Evolutionary conservation across 2,113 vertebrate genomes (phyloP), one percentile per base, ranked within the genome.

Genomic region (Phainopepla nitens): DNA sequence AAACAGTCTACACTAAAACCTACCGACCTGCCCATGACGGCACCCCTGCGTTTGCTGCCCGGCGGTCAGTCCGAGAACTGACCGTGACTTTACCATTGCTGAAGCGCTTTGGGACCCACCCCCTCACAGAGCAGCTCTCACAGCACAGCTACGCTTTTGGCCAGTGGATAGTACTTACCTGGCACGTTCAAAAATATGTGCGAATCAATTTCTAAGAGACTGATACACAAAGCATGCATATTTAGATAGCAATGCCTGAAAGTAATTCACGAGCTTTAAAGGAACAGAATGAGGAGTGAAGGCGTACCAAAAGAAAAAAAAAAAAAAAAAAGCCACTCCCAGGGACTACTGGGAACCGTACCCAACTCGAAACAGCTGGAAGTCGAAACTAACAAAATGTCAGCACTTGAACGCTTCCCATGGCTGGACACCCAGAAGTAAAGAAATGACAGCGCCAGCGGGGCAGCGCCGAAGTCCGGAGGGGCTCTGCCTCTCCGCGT

Each of bases 101-200:
- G 28, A 35, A n/a, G 5, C 36, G n/a, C 64, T 65, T 11, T 17
- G 17, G 10, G 24, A 83, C 10, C 15, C 53, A 54, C 8, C 11
- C 2, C 1, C 41, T 22, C 31, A 6, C 4, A 35, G 0, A 18
- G 13, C 33, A 22, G 6, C 5, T 47, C 24, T 13, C 35, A 51
- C 15, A 13, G 53, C 23, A 11, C 2, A 1, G 62, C 47, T 35
- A 11, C 3, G 0, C 1, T 1, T 1, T 27, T 2, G 11, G 7
- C 28, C 47, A n/a, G 7, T 4, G 14, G 47, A 23, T 0, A 35
- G 12, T 0, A 35, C 10, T 36, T 21, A 33, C 0, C 22, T 2
- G 5, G 13, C 4, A 24, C 2, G 10, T 7, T 51, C 58, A 89
- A 64, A 61, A 72, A 27, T 15, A 33, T 0, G 1, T 5, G 33